These are phyloP conservation scores for Saccostrea glomerata DNA, from an alignment of 1,140 invertebrate genomes.

Conservation along the genomic window DNA sequence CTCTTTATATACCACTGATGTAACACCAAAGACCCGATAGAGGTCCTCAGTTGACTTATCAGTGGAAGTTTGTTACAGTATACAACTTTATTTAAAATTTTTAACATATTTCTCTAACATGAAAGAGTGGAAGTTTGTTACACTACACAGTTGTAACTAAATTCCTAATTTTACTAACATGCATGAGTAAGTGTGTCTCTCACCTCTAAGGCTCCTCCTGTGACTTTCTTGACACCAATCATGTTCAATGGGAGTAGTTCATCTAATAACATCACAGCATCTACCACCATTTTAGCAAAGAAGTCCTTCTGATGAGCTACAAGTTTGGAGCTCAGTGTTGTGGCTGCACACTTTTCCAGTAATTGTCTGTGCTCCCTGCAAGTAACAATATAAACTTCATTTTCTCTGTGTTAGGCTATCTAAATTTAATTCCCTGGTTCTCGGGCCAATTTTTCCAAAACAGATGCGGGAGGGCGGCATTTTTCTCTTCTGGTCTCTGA, in stretches of 20 bases:
- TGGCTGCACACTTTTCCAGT: slow-evolving; percentile 96
- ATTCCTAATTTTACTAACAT: background rate
- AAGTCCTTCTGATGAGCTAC: slow-evolving; percentile 97
- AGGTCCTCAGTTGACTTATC: slow-evolving; percentile 49
- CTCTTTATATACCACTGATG: slow-evolving; percentile 56
- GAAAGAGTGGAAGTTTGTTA: too few relatives aligned
- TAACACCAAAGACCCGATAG: slow-evolving; percentile 49
- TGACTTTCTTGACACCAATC: slow-evolving; percentile 99
- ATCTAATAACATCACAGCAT: slow-evolving; percentile 96
- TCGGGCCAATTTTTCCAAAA: too few relatives aligned
- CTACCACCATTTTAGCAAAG: slow-evolving; percentile 98
- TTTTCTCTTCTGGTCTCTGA: too few relatives aligned
- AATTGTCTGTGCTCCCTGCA: slow-evolving; percentile 85
- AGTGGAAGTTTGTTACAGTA: background rate
- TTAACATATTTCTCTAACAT: background rate
- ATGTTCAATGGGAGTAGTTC: slow-evolving; percentile 97
- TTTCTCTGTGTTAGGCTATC: background rate
- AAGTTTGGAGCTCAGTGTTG: slow-evolving; percentile 97
- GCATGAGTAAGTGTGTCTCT: slow-evolving; percentile 33
- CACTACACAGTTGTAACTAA: background rate
- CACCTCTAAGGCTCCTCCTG: slow-evolving; percentile 94
- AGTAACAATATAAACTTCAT: slow-evolving; percentile 41
- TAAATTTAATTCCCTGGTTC: too few relatives aligned
- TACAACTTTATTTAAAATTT: background rate
- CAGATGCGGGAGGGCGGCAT: too few relatives aligned